These are phyloP conservation scores for Meda fulgida DNA, from an alignment of 2,797 vertebrate species.

Conservation along the genomic window DNA sequence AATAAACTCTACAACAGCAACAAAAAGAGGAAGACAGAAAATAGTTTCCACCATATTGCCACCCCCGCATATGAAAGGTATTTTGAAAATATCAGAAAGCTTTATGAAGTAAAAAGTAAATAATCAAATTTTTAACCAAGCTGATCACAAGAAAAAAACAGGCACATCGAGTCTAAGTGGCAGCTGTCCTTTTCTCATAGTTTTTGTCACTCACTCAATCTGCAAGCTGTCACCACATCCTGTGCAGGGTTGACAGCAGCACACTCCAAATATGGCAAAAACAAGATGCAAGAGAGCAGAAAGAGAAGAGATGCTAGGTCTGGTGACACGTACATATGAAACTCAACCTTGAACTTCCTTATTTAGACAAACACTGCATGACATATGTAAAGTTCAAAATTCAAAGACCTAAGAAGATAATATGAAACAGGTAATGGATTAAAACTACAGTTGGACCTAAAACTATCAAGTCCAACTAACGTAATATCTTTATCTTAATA, in stretches of 20 bases:
- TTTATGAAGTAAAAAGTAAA: background rate
- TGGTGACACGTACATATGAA: conserved; percentile 67
- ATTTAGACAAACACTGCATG: conserved; percentile 61
- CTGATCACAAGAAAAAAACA: background rate
- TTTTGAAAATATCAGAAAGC: background rate
- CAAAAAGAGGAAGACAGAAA: background rate
- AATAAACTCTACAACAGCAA: background rate
- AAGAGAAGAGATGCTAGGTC: conserved; percentile 44
- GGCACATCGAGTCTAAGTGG: conserved; percentile 11
- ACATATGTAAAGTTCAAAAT: conserved; percentile 49
- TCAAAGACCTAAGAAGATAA: background rate
- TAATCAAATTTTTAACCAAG: background rate
- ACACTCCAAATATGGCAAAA: conserved; percentile 83
- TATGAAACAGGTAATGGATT: conserved; percentile 1
- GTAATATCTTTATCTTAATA: background rate
- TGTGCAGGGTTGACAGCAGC: conserved; percentile 68
- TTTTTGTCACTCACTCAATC: conserved; percentile 46
- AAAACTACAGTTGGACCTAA: background rate
- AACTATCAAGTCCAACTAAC: background rate
- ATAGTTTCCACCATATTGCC: background rate
- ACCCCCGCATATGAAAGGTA: background rate
- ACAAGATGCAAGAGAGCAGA: conserved; percentile 51
- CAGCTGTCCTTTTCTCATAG: conserved; percentile 49
- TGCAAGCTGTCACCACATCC: conserved; percentile 75
- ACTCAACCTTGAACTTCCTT: conserved; percentile 76